These are phyloP conservation scores for Homarus gammarus DNA, from an alignment of 2,888 invertebrate species.

Conservation along the genomic window DNA sequence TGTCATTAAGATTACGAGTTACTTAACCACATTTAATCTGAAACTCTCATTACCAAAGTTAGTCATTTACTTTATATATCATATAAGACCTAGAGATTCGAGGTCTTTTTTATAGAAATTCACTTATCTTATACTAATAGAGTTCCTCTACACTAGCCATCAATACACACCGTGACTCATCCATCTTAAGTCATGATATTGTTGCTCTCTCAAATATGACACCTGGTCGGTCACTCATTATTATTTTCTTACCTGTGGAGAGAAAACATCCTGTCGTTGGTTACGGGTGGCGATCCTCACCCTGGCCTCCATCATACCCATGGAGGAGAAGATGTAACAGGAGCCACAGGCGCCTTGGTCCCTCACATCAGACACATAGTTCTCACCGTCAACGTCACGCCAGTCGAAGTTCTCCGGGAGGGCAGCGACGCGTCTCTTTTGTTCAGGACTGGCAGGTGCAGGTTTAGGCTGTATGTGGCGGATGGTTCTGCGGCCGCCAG, in stretches of 20 bases:
- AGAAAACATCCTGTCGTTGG: slow-evolving; percentile 79
- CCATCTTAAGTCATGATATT: too few species aligned
- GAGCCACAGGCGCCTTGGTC: slow-evolving; percentile 80
- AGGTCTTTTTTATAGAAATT: too few species aligned
- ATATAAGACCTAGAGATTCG: too few species aligned
- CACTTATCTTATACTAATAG: too few species aligned
- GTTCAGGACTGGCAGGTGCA: slow-evolving; percentile 62
- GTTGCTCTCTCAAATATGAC: too few species aligned
- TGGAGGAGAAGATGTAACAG: slow-evolving; percentile 81
- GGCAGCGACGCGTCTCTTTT: slow-evolving; percentile 68
- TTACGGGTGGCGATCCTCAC: slow-evolving; percentile 80
- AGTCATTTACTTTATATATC: too few species aligned
- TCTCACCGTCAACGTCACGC: slow-evolving; percentile 78
- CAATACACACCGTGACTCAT: too few species aligned
- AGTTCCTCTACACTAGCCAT: too few species aligned
- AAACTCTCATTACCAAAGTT: too few species aligned
- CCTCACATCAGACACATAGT: slow-evolving; percentile 77
- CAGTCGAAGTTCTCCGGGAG: slow-evolving; percentile 78
- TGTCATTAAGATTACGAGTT: too few species aligned
- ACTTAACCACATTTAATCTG: too few species aligned
- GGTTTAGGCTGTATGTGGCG: slow-evolving; percentile 45
- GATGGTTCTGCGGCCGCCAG: slow-evolving; percentile 78
- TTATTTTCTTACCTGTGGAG: slow-evolving; percentile 78
- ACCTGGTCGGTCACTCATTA: too few species aligned
- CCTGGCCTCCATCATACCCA: slow-evolving; percentile 81